A percentile compares a stretch with the other conserved stretches of the same genome.
These are phyloP conservation scores for Polydesmus complanatus DNA, from an alignment of 2,888 invertebrate species.

Conservation along the genomic window DNA sequence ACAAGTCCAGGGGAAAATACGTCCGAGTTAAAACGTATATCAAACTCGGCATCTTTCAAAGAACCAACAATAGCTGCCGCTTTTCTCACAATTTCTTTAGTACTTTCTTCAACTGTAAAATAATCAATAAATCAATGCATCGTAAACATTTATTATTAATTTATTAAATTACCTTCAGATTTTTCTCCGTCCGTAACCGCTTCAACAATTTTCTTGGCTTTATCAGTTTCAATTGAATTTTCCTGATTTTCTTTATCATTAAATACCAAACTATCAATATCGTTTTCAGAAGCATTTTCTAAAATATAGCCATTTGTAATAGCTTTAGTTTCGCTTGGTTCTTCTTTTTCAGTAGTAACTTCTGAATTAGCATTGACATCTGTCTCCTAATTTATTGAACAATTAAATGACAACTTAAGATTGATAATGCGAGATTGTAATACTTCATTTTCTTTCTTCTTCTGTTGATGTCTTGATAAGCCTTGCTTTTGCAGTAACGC, in stretches of 20 bases:
- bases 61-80: slow-evolving; percentile 88
- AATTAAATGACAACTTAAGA: too few species aligned
- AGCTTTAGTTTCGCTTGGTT: not conserved
- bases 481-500: slow-evolving; percentile 83
- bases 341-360: not conserved
- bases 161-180: slow-evolving; percentile 44
- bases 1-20: slow-evolving; percentile 88
- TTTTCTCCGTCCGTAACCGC: slow-evolving; percentile 72
- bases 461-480: slow-evolving; percentile 44
- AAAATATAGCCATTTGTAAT: not conserved
- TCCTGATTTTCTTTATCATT: slow-evolving; percentile 9
- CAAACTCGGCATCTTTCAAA: slow-evolving; percentile 87
- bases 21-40: slow-evolving; percentile 95
- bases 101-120: slow-evolving; percentile 59
- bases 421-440: too few species aligned
- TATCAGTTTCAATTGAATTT: slow-evolving; percentile 43
- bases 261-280: slow-evolving; percentile 11
- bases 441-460: slow-evolving; percentile 18
- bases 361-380: slow-evolving; percentile 8
- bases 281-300: not conserved
- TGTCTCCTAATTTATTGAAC: not conserved
- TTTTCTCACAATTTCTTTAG: slow-evolving; percentile 65
- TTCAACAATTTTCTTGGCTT: slow-evolving; percentile 82
- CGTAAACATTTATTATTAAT: not conserved
- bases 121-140: not conserved